These are phyloP conservation scores for Psettodes erumei DNA, from an alignment of 2,113 vertebrate genomes.

Conservation along the genomic window DNA sequence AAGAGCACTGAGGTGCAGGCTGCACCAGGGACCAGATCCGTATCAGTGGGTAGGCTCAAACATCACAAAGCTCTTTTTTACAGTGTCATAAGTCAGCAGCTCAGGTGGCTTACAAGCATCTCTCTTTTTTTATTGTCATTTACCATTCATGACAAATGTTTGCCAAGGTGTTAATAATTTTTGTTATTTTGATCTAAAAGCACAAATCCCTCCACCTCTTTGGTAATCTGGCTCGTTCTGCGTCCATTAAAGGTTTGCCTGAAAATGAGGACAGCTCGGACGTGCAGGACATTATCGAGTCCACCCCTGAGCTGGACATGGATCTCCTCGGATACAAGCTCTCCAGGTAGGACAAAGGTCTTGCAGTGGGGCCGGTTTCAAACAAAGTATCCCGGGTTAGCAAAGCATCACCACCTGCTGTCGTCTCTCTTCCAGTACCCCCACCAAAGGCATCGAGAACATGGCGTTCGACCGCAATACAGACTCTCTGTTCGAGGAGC, in stretches of 20 bases:
- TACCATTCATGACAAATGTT: no score
- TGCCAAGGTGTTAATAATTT: no score
- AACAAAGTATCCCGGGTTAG: not conserved
- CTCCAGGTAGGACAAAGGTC: conserved; percentile 84
- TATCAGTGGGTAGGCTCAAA: conserved; percentile 87
- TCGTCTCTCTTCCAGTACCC: conserved; percentile 84
- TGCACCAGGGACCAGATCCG: conserved; percentile 88
- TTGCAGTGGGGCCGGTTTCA: not conserved
- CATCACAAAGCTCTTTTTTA: not conserved
- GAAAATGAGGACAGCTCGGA: conserved; percentile 96
- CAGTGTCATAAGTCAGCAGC: not conserved
- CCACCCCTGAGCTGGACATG: conserved; percentile 98
- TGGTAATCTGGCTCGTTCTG: not conserved
- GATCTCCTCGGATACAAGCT: conserved; percentile 92
- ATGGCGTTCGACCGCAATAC: conserved; percentile 98
- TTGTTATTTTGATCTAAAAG: not conserved
- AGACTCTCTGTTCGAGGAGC: conserved; percentile 97
- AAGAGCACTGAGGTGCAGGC: conserved; percentile 92
- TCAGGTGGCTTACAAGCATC: not conserved
- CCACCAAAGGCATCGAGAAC: conserved; percentile 97
- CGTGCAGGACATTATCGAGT: conserved; percentile 97
- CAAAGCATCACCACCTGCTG: not conserved
- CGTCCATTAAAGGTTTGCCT: conserved; percentile 83
- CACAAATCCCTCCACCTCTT: not conserved
- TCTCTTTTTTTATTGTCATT: not conserved